A percentile compares a stretch with the other conserved stretches of the same genome.
These are phyloP conservation scores for Ceratina australensis DNA, from an alignment of 1,140 invertebrate species.

Conservation along the genomic window DNA sequence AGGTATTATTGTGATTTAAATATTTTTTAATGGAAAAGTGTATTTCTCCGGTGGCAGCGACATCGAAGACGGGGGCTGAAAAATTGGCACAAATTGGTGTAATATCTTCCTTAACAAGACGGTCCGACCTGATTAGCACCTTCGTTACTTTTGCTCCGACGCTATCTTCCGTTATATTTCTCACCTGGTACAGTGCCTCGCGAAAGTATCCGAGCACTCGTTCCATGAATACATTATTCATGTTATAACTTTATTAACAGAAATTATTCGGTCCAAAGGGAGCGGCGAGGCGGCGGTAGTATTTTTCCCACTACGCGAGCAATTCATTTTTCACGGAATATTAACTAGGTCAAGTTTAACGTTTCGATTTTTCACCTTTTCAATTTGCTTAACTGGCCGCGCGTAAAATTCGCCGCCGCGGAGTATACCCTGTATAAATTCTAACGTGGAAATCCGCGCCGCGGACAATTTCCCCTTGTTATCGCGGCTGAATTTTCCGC, in stretches of 20 bases:
- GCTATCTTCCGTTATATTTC: background rate
- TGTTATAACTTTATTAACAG: too few relatives aligned
- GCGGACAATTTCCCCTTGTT: background rate
- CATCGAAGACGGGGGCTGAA: background rate
- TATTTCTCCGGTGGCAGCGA: too few relatives aligned
- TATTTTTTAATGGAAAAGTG: too few relatives aligned
- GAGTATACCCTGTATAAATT: background rate
- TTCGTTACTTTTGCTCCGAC: slow-evolving; percentile 2
- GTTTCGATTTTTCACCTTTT: background rate
- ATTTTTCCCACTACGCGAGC: too few relatives aligned
- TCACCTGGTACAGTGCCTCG: background rate
- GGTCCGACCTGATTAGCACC: background rate
- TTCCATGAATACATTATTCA: too few relatives aligned
- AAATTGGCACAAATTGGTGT: slow-evolving; percentile 22
- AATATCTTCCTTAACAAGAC: slow-evolving; percentile 23
- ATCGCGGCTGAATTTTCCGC: background rate
- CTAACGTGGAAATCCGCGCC: background rate
- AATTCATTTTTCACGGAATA: background rate
- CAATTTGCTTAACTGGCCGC: background rate
- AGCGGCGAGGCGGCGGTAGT: too few relatives aligned
- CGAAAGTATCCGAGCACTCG: too few relatives aligned
- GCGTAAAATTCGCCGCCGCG: background rate
- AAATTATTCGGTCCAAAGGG: too few relatives aligned
- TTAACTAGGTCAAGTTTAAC: background rate
- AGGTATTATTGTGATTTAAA: too few relatives aligned